phyloP scores from a whole-genome alignment of 1,140 invertebrate genomes.

The Bombyx mandarina region DNA sequence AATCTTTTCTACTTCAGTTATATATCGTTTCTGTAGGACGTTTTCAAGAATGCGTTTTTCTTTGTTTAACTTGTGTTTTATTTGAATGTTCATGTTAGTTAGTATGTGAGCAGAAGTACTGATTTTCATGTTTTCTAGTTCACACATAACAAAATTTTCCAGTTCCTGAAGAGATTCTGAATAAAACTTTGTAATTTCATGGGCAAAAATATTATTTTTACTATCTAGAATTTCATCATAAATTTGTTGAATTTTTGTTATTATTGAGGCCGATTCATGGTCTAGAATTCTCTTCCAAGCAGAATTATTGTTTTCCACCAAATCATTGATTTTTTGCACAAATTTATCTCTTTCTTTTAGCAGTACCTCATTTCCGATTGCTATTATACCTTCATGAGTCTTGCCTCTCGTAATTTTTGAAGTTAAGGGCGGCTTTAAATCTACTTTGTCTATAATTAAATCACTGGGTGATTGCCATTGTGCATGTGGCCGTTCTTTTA shows the following conservation, averaged over 20 bases:
- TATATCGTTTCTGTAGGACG: conserved; percentile 31
- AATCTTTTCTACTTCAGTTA: conserved; percentile 42
- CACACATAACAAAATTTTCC: conserved; percentile 39
- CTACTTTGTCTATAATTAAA: conserved; percentile 41
- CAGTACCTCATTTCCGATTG: conserved; percentile 43
- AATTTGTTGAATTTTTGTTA: conserved; percentile 29
- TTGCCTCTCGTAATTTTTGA: conserved; percentile 58
- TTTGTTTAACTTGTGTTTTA: conserved; percentile 33
- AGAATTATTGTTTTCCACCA: conserved; percentile 44
- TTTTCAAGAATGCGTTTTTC: conserved; percentile 39
- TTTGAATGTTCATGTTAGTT: conserved; percentile 38
- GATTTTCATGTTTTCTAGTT: conserved; percentile 30
- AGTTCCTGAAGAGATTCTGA: conserved; percentile 42
- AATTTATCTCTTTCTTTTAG: conserved; percentile 32
- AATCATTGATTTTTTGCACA: conserved; percentile 21
- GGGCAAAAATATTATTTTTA: conserved; percentile 44
- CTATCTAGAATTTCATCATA: conserved; percentile 37
- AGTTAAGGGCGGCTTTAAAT: conserved; percentile 51
- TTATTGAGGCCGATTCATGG: conserved; percentile 34
- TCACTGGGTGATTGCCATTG: conserved; percentile 59
- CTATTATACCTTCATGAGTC: conserved; percentile 51
- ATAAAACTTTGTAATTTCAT: conserved; percentile 44
- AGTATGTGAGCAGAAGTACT: conserved; percentile 37
- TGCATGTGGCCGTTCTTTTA: conserved; percentile 9
- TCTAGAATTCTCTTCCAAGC: conserved; percentile 43